Evolutionary conservation across 2,888 invertebrate genomes (phyloP).

Genomic region (Ceriagrion tenellum): DNA sequence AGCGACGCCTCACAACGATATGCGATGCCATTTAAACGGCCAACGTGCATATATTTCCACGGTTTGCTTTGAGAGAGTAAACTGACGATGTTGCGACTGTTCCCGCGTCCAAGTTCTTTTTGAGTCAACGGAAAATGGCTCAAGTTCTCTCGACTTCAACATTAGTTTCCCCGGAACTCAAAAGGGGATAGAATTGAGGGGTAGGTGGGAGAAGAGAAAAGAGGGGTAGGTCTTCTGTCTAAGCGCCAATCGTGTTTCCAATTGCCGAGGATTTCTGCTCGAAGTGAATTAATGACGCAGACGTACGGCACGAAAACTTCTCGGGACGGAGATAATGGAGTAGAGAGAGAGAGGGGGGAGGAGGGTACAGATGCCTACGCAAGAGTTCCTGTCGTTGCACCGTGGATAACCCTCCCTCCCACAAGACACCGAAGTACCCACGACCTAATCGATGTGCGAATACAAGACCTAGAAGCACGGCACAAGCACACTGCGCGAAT

Average conservation of each 20-base stretch:
- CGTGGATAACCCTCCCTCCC: too few relatives aligned
- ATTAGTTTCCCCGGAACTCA: background rate
- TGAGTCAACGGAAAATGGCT: background rate
- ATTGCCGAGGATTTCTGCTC: background rate
- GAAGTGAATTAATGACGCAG: background rate
- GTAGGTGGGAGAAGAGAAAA: too few relatives aligned
- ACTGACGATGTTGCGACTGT: background rate
- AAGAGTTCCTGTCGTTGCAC: background rate
- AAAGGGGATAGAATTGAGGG: background rate
- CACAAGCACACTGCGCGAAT: too few relatives aligned
- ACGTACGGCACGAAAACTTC: background rate
- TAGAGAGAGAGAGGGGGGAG: background rate
- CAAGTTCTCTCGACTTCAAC: background rate
- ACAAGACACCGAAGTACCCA: too few relatives aligned
- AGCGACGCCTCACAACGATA: background rate
- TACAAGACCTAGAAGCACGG: too few relatives aligned
- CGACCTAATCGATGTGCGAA: too few relatives aligned
- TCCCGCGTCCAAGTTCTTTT: background rate
- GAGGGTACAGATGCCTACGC: background rate
- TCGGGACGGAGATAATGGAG: background rate
- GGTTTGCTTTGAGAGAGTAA: background rate
- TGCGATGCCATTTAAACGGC: background rate
- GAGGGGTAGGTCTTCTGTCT: background rate
- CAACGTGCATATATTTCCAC: background rate
- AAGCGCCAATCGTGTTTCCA: background rate